phyloP scores from a whole-genome alignment of 2,888 invertebrate species.

The Seira ritae region DNA sequence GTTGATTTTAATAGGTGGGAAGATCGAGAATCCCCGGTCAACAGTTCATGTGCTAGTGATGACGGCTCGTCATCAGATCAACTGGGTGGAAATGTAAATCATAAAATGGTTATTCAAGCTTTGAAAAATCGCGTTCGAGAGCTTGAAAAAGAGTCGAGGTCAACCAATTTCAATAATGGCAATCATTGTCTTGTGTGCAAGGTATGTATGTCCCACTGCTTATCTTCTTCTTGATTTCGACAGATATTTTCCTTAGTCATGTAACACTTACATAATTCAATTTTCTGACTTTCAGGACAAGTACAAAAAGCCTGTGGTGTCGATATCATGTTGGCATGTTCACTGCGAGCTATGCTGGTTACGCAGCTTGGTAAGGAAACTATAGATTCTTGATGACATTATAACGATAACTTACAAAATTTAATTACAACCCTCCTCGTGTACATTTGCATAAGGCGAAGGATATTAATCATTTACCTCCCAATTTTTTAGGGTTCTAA shows the following conservation, averaged over 20 bases:
- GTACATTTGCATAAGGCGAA: too few relatives aligned
- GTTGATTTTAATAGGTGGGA: conserved; percentile 45
- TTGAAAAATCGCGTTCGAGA: conserved; percentile 86
- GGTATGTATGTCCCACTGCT: conserved; percentile 77
- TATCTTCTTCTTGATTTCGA: neutral
- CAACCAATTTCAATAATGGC: conserved; percentile 74
- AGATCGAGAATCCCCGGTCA: conserved; percentile 62
- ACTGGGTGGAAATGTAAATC: conserved; percentile 64
- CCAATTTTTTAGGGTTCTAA: conserved; percentile 83
- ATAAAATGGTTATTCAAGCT: conserved; percentile 80
- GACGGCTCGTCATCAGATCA: conserved; percentile 60
- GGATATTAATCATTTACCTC: neutral
- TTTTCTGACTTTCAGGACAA: conserved; percentile 80
- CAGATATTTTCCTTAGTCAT: neutral
- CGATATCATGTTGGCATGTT: conserved; percentile 97
- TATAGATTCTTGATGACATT: too few relatives aligned
- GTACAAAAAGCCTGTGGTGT: conserved; percentile 91
- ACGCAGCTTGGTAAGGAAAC: conserved; percentile 80
- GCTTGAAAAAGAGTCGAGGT: conserved; percentile 81
- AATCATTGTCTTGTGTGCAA: conserved; percentile 92
- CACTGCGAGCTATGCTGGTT: conserved; percentile 92
- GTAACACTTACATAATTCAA: neutral
- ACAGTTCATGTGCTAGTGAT: conserved; percentile 63
- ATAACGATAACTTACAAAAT: too few relatives aligned
- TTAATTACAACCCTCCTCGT: too few relatives aligned